Conservation (phyloP, 2,113 vertebrate species). For the Atractosteus spatula region DNA sequence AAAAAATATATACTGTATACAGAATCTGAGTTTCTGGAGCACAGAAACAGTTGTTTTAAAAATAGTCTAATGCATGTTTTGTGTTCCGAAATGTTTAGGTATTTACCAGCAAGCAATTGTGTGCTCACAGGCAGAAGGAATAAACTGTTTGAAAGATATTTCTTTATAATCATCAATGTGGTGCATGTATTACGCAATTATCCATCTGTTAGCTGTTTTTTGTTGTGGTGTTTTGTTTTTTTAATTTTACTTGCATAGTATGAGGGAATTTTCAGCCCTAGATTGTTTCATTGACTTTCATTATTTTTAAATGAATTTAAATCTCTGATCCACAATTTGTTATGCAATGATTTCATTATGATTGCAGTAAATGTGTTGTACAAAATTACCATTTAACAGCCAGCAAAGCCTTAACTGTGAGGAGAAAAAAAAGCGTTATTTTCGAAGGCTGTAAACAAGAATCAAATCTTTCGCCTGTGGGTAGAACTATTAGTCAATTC, state of each 20-base stretch:
- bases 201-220: slow-evolving; percentile 36
- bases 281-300: background rate
- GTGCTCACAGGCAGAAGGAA: too few species aligned
- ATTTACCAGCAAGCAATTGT: too few species aligned
- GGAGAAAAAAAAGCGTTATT: background rate
- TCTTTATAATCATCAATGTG: slow-evolving; percentile 54
- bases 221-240: slow-evolving; percentile 20
- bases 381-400: background rate
- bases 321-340: background rate
- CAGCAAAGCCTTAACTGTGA: background rate
- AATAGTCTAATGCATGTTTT: slow-evolving; percentile 35
- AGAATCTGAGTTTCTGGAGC: too few species aligned
- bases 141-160: too few species aligned
- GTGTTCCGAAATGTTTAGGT: slow-evolving; percentile 12
- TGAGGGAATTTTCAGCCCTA: slow-evolving; percentile 9
- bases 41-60: too few species aligned
- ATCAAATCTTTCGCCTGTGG: background rate
- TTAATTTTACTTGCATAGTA: slow-evolving; percentile 27
- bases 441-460: background rate
- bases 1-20: background rate
- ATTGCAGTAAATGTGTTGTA: background rate
- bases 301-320: background rate
- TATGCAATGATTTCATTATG: background rate
- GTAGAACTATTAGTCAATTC: background rate
- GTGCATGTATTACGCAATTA: slow-evolving; percentile 30